A percentile compares a stretch with the other conserved stretches of the same genome.
phyloP scores from a whole-genome alignment of 2,113 vertebrate species.

The Datnioides undecimradiatus region DNA sequence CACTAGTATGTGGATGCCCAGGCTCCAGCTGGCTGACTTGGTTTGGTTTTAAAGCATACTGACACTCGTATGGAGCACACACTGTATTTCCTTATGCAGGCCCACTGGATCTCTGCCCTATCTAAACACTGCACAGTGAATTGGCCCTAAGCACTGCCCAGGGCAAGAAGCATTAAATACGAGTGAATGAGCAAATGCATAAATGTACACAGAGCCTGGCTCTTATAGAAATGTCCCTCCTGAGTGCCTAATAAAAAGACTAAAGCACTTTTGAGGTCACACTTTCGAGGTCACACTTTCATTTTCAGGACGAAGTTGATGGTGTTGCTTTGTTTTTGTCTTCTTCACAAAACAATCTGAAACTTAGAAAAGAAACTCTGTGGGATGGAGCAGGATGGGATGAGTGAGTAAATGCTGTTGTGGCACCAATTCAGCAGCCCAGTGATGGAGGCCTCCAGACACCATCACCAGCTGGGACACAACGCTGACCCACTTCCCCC shows the following conservation, averaged over 20 bases:
- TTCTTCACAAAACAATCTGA: constrained; percentile 11
- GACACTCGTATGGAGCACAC: constrained; percentile 37
- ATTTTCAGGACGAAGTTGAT: constrained; percentile 1
- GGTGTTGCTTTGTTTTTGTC: constrained; percentile 15
- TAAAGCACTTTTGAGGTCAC: neutral
- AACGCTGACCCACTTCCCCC: constrained; percentile 66
- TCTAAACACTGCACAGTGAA: constrained; percentile 50
- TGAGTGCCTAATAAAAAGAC: constrained; percentile 7
- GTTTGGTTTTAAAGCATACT: constrained; percentile 38
- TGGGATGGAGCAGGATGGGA: constrained; percentile 43
- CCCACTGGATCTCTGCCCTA: constrained; percentile 30
- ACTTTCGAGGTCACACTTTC: constrained; percentile 9
- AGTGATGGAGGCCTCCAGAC: constrained; percentile 64
- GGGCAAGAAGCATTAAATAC: constrained; percentile 52
- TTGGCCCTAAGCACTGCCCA: constrained; percentile 33
- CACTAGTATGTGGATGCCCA: constrained; percentile 28
- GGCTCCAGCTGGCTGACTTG: constrained; percentile 35
- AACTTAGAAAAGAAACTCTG: constrained; percentile 17
- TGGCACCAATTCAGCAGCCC: constrained; percentile 59
- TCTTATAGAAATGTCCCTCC: constrained; percentile 30
- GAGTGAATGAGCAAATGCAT: constrained; percentile 47
- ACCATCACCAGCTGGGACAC: constrained; percentile 72
- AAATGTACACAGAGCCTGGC: constrained; percentile 18
- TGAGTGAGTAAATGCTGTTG: constrained; percentile 51
- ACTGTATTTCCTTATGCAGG: constrained; percentile 54